These are phyloP conservation scores for Hippocampus zosterae DNA, from an alignment of 2,113 vertebrate species.

Conservation along the genomic window DNA sequence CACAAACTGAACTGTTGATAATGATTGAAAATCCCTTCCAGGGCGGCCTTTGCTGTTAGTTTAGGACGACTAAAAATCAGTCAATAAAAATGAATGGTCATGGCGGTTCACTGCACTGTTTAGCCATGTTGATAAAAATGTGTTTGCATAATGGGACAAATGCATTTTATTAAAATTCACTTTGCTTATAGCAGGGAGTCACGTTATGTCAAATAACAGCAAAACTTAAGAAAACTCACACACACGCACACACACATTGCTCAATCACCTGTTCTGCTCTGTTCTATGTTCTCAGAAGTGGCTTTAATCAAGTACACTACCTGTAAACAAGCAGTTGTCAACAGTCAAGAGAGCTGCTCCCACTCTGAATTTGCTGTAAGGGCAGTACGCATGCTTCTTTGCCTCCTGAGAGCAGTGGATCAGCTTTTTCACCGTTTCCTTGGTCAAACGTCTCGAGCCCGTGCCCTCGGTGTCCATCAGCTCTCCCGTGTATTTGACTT, in stretches of 20 bases:
- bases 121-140: not conserved
- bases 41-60: not conserved
- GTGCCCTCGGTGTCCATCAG: slow-evolving; percentile 9
- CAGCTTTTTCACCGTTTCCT: slow-evolving; percentile 39
- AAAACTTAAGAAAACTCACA: not conserved
- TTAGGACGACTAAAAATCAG: not conserved
- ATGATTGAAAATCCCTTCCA: slow-evolving; percentile 3
- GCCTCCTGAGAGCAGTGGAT: slow-evolving; percentile 70
- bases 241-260: not conserved
- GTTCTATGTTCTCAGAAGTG: not conserved
- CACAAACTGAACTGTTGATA: slow-evolving; percentile 7
- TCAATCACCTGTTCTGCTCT: not conserved
- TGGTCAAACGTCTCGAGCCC: slow-evolving; percentile 10
- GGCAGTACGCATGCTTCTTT: slow-evolving; percentile 81
- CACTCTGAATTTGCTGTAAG: slow-evolving; percentile 90
- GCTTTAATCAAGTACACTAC: slow-evolving; percentile 60
- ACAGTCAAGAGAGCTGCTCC: slow-evolving; percentile 83
- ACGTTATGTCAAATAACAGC: not conserved
- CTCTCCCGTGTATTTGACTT: slow-evolving; percentile 7
- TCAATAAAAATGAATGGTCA: not conserved
- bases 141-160: not conserved
- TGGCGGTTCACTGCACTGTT: not conserved
- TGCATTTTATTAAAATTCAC: not conserved
- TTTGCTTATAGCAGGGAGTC: not conserved
- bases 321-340: slow-evolving; percentile 75